These are phyloP conservation scores for Petroica traversi DNA, from an alignment of 2,113 vertebrate genomes.

Conservation along the genomic window DNA sequence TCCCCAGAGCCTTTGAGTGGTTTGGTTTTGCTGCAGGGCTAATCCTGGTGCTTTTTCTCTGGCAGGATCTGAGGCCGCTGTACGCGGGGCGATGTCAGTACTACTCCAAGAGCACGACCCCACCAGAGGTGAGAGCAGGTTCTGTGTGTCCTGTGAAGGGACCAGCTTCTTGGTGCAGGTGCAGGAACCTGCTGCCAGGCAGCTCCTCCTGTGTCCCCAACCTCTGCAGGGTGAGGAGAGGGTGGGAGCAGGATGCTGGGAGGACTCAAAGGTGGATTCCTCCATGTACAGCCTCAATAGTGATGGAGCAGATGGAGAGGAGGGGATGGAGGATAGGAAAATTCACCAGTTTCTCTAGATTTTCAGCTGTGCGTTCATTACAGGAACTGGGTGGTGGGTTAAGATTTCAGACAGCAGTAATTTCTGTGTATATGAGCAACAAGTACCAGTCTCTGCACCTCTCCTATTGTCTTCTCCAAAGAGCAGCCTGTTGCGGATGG, in stretches of 20 bases:
- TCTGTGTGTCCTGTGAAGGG: not conserved
- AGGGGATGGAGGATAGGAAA: not conserved
- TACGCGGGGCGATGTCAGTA: constrained; percentile 92
- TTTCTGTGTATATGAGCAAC: not conserved
- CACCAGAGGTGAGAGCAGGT: constrained; percentile 70
- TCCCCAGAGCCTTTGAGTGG: not conserved
- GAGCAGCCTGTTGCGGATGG: not conserved
- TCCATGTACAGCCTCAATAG: not conserved
- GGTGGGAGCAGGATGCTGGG: not conserved
- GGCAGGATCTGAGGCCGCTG: constrained; percentile 91
- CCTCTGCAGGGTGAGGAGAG: not conserved
- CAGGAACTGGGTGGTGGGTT: not conserved
- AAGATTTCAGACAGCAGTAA: not conserved
- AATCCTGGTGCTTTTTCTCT: not conserved
- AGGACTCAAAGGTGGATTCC: not conserved
- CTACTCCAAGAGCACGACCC: constrained; percentile 80
- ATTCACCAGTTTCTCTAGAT: not conserved
- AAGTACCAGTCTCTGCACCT: not conserved
- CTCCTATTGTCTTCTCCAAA: not conserved
- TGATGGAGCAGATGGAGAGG: not conserved
- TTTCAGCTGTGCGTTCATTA: not conserved
- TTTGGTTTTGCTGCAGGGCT: not conserved
- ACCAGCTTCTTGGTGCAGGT: not conserved
- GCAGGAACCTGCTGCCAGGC: not conserved
- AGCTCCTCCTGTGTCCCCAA: fast-evolving